Evolutionary conservation across 2,113 vertebrate species (phyloP).

Genomic region (Oreochromis niloticus): DNA sequence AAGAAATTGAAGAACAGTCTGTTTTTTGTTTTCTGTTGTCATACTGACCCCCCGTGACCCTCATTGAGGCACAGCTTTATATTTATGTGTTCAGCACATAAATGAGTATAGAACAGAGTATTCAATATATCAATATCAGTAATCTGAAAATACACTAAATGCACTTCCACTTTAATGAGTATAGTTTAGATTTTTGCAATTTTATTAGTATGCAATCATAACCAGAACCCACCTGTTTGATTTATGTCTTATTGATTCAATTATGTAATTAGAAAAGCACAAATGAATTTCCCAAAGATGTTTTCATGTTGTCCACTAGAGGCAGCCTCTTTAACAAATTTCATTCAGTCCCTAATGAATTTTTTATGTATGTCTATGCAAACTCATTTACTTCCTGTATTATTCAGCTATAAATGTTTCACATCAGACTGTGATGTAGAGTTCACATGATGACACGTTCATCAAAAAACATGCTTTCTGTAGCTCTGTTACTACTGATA

Average conservation of each 20-base stretch:
- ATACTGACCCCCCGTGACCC: no score
- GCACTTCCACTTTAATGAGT: no score
- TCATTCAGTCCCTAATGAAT: background rate
- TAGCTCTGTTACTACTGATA: background rate
- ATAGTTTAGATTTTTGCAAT: no score
- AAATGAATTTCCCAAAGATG: background rate
- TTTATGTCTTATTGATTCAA: background rate
- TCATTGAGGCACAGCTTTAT: no score
- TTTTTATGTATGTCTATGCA: background rate
- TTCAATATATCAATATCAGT: no score
- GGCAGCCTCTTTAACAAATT: background rate
- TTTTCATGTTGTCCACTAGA: background rate
- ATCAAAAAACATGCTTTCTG: background rate
- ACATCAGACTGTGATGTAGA: background rate
- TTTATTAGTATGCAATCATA: no score
- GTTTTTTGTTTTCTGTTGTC: no score
- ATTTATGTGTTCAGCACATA: no score
- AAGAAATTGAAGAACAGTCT: no score
- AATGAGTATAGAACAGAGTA: no score
- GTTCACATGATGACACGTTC: background rate
- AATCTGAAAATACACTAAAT: no score
- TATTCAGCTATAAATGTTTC: background rate
- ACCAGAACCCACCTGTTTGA: no score
- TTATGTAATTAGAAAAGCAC: background rate
- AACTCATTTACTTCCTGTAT: background rate